Evolutionary conservation across 2,113 vertebrate species (phyloP).

Genomic region (Orycteropus afer): DNA sequence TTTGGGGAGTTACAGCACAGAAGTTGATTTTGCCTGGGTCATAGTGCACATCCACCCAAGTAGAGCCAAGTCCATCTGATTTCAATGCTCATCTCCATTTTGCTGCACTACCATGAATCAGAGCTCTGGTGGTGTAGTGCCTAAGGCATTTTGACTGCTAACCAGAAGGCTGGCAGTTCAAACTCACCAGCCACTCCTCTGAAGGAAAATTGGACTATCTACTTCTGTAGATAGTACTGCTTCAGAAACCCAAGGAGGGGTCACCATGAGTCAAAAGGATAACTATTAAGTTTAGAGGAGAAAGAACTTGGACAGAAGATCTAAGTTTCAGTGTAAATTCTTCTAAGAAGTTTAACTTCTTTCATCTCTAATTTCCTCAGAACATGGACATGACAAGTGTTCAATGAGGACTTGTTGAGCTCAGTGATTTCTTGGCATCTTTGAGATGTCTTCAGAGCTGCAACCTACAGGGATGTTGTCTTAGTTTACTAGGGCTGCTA

Average conservation of each 20-base stretch:
- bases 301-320: not conserved
- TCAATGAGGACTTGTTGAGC: not conserved
- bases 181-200: too few species aligned
- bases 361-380: not conserved
- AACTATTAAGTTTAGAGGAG: not conserved
- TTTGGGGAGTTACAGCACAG: not conserved
- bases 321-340: not conserved
- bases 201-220: too few species aligned
- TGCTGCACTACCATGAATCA: not conserved
- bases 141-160: too few species aligned
- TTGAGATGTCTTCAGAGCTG: not conserved
- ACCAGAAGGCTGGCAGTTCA: too few species aligned
- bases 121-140: too few species aligned
- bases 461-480: not conserved
- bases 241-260: too few species aligned
- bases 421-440: not conserved
- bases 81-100: not conserved
- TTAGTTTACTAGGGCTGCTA: too few species aligned
- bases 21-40: not conserved
- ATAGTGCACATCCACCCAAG: not conserved
- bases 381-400: rapidly evolving
- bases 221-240: too few species aligned
- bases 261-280: too few species aligned
- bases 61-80: not conserved
- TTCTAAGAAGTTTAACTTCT: not conserved